Conservation (phyloP, 2,888 invertebrate genomes). For the Laspeyria flexula region DNA sequence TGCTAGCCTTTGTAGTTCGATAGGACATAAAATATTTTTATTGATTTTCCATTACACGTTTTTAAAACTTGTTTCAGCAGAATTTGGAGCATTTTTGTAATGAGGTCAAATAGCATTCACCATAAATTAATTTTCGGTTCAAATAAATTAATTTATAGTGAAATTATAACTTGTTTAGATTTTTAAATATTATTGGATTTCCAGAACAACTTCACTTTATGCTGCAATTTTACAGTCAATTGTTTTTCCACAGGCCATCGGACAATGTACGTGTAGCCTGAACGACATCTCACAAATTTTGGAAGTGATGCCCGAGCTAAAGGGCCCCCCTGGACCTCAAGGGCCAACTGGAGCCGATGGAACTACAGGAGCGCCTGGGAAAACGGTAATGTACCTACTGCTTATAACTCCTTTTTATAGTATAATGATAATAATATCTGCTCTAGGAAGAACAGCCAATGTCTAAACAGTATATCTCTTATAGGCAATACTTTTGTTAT, state of each 20-base stretch:
- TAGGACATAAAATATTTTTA: no score
- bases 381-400: constrained; percentile 87
- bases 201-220: no score
- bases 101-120: background rate
- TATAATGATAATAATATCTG: no score
- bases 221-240: background rate
- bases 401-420: no score
- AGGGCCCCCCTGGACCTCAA: constrained; percentile 88
- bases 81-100: background rate
- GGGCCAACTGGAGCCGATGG: constrained; percentile 92
- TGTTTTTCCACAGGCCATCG: constrained; percentile 62
- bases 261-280: constrained; percentile 91
- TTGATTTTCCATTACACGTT: no score
- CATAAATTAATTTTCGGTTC: background rate
- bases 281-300: constrained; percentile 87
- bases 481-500: no score
- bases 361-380: constrained; percentile 92
- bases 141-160: background rate
- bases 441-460: no score
- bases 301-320: constrained; percentile 87
- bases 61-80: background rate
- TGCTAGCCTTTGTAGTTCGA: no score
- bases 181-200: no score
- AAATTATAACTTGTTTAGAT: no score
- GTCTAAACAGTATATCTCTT: no score